These are phyloP conservation scores for Cossypha dichroa DNA, from an alignment of 2,797 vertebrate species.

Conservation along the genomic window DNA sequence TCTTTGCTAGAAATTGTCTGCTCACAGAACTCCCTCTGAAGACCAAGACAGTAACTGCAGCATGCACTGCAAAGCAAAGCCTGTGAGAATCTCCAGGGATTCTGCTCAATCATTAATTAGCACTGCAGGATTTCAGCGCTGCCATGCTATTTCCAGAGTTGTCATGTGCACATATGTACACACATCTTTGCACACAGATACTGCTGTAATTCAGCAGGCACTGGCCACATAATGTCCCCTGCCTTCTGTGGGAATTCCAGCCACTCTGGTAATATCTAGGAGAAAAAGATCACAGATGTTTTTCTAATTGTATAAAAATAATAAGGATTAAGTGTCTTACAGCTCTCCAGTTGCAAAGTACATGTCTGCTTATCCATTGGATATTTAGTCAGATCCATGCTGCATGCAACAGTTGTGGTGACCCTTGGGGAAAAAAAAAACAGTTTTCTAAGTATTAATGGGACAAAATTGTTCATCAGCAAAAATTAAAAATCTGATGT, in stretches of 20 bases:
- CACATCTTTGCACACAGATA: background rate
- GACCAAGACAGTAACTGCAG: constrained; percentile 27
- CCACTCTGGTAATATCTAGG: background rate
- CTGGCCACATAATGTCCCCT: background rate
- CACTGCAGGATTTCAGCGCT: background rate
- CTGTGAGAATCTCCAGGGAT: background rate
- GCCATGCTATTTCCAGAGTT: background rate
- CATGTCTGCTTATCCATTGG: constrained; percentile 94
- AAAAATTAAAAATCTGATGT: background rate
- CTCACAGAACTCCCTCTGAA: constrained; percentile 36
- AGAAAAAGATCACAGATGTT: background rate
- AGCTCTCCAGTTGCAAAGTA: constrained; percentile 92
- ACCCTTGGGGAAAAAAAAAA: constrained; percentile 72
- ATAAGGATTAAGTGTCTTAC: constrained; percentile 73
- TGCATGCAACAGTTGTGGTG: constrained; percentile 91
- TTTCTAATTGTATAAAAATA: background rate
- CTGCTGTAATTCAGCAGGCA: background rate
- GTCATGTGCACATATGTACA: background rate
- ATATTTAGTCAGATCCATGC: constrained; percentile 93
- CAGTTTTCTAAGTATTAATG: background rate
- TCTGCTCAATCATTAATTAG: background rate
- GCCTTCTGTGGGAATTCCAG: background rate
- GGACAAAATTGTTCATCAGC: background rate
- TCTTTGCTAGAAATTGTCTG: background rate
- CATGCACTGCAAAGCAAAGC: background rate